Conservation (phyloP, 2,113 vertebrate species). For the Aix galericulata region DNA sequence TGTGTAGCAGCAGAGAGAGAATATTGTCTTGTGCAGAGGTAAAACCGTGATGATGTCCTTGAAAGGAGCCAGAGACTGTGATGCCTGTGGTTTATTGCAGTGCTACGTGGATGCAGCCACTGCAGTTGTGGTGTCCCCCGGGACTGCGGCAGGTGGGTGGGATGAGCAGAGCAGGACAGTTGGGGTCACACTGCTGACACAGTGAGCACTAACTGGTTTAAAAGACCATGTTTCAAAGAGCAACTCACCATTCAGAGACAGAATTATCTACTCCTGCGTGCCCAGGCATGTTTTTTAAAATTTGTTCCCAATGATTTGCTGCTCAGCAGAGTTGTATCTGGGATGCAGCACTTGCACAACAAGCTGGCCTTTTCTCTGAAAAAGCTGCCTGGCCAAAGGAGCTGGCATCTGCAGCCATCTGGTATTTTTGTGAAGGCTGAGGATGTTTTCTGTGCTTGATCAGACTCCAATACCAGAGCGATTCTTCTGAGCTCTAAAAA, state of each 20-base stretch:
- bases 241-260: not conserved
- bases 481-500: conserved; percentile 37
- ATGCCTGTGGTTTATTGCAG: not conserved
- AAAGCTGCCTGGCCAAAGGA: conserved; percentile 28
- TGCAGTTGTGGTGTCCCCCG: not conserved
- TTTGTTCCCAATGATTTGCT: conserved; percentile 5
- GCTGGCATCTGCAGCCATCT: conserved; percentile 61
- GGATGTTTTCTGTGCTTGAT: conserved; percentile 40
- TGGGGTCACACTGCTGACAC: not conserved
- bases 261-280: not conserved
- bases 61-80: not conserved
- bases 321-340: not conserved
- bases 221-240: not conserved
- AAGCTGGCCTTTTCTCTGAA: conserved; percentile 20
- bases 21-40: not conserved
- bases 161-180: not conserved
- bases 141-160: not conserved
- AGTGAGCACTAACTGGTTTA: not conserved
- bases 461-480: not conserved
- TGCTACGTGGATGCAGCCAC: not conserved
- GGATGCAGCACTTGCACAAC: conserved; percentile 14
- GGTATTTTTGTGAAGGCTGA: conserved; percentile 33
- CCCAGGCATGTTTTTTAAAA: not conserved
- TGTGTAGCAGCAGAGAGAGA: not conserved
- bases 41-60: not conserved